These are phyloP conservation scores for Lathronympha strigana DNA, from an alignment of 2,888 invertebrate species.

Conservation along the genomic window DNA sequence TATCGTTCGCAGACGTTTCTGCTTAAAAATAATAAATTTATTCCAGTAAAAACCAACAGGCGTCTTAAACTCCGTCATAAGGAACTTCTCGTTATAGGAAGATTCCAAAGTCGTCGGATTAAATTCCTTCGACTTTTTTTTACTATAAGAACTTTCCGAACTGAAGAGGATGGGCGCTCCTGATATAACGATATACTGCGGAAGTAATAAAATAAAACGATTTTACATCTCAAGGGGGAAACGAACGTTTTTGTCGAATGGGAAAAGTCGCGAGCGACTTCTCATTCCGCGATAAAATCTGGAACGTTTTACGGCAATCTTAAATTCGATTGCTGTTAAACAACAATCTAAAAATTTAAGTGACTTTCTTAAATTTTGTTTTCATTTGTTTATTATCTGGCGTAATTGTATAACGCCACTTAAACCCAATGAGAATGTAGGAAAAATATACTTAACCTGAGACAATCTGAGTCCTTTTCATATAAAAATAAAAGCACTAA, in stretches of 20 bases:
- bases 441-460: neutral
- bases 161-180: conserved; percentile 65
- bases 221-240: conserved; percentile 83
- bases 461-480: too few species aligned
- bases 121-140: conserved; percentile 61
- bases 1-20: too few species aligned
- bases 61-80: conserved; percentile 25
- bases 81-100: conserved; percentile 39
- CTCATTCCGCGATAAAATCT: conserved; percentile 83
- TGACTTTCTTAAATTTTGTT: conserved; percentile 56
- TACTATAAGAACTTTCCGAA: conserved; percentile 61
- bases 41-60: conserved; percentile 23
- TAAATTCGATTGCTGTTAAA: conserved; percentile 82
- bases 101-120: conserved; percentile 49
- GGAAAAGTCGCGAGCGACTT: conserved; percentile 82
- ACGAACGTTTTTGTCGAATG: conserved; percentile 81
- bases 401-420: neutral
- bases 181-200: conserved; percentile 80
- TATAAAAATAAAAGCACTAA: too few species aligned
- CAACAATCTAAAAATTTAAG: conserved; percentile 73
- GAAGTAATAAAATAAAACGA: conserved; percentile 84
- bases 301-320: conserved; percentile 83
- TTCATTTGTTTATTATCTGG: conserved; percentile 35
- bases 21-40: conserved; percentile 41
- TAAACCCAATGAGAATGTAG: conserved; percentile 38